These are phyloP conservation scores for Ctenodactylus gundi DNA, from an alignment of 2,113 vertebrate genomes.

Conservation along the genomic window DNA sequence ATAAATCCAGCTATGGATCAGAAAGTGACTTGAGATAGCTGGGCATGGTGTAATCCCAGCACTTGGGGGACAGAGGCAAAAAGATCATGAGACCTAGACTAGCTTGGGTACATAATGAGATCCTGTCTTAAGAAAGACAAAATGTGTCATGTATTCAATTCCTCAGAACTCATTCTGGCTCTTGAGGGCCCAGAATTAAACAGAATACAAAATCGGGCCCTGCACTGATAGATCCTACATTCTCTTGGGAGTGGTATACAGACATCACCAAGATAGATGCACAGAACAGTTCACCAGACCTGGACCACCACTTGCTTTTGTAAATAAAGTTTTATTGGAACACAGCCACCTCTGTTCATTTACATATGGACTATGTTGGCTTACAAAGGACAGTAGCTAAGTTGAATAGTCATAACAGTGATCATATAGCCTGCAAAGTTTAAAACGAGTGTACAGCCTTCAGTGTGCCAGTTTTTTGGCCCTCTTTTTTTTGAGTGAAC, in stretches of 20 bases:
- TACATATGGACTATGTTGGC: too few species aligned
- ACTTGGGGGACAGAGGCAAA: background rate
- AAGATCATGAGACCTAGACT: background rate
- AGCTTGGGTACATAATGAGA: background rate
- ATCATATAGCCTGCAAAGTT: background rate
- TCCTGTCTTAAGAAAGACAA: too few species aligned
- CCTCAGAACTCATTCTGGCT: background rate
- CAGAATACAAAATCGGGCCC: background rate
- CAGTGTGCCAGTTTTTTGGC: too few species aligned
- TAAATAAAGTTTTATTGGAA: background rate
- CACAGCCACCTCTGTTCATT: background rate
- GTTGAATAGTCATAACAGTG: too few species aligned
- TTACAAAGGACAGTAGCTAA: background rate
- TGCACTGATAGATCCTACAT: background rate
- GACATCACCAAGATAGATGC: background rate
- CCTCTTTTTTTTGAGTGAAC: too few species aligned
- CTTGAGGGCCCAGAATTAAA: background rate
- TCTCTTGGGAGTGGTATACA: too few species aligned
- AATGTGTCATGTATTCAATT: background rate
- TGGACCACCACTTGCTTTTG: background rate
- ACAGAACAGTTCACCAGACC: accelerated
- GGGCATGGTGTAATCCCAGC: background rate
- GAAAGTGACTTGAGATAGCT: background rate
- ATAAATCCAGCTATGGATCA: too few species aligned
- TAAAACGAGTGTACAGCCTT: too few species aligned